Percentiles rank a stretch among this genome's conserved stretches.
Conservation (phyloP, 2,113 vertebrate species). For the Empidonax traillii region DNA sequence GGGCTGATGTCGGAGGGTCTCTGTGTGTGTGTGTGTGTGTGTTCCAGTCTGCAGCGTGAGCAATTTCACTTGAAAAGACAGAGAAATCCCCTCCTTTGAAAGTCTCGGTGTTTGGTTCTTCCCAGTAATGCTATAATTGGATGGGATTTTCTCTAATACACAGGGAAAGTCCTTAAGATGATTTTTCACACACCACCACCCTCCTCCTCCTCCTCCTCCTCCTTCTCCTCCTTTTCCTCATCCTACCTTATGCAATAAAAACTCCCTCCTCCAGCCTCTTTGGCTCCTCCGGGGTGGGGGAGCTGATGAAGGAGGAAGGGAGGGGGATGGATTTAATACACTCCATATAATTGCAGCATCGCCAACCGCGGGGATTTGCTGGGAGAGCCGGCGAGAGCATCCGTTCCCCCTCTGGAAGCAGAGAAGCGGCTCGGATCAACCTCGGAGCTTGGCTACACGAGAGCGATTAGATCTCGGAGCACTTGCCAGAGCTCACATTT, state of each 20-base stretch:
- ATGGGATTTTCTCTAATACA: slow-evolving; percentile 73
- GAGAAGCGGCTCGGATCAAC: background rate
- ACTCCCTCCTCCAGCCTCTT: background rate
- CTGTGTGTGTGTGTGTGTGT: background rate
- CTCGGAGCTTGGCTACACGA: background rate
- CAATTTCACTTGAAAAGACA: slow-evolving; percentile 60
- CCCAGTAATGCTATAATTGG: slow-evolving; percentile 73
- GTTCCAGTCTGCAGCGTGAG: slow-evolving; percentile 34
- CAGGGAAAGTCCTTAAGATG: slow-evolving; percentile 70
- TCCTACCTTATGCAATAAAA: slow-evolving; percentile 16
- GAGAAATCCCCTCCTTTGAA: slow-evolving; percentile 63
- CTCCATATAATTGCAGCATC: background rate
- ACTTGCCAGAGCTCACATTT: slow-evolving; percentile 54
- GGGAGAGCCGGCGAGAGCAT: background rate
- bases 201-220: background rate
- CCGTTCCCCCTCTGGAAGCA: background rate
- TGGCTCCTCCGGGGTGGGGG: background rate
- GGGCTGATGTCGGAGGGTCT: background rate
- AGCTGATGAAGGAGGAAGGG: background rate
- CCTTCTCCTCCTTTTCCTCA: background rate
- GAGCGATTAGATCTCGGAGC: slow-evolving; percentile 23
- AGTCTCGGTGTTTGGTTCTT: slow-evolving; percentile 37
- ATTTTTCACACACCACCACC: slow-evolving; percentile 52
- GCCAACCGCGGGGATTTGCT: background rate
- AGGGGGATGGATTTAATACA: background rate